A percentile compares a stretch with the other conserved stretches of the same genome.
Conservation (phyloP, 1,140 invertebrate species). For the Phortica variegata region DNA sequence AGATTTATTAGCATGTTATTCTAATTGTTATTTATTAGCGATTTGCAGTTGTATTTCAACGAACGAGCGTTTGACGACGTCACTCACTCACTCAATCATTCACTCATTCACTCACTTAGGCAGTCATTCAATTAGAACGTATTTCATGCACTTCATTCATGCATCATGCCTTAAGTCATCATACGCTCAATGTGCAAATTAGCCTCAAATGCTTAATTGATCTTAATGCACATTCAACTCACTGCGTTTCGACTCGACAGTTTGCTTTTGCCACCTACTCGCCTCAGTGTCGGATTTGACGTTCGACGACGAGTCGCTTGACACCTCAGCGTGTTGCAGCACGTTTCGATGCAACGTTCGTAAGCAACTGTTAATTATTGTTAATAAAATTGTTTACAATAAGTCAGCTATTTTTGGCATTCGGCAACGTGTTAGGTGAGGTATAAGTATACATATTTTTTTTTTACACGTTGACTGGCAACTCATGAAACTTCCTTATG, state of each 20-base stretch:
- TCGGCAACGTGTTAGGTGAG: conserved; percentile 2
- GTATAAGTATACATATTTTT: too few species aligned
- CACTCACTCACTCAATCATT: conserved; percentile 25
- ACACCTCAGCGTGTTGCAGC: conserved; percentile 3
- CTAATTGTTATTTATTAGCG: conserved; percentile 48
- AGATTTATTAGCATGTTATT: conserved; percentile 49
- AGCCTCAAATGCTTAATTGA: conserved; percentile 44
- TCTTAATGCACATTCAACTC: conserved; percentile 15
- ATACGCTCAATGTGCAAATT: conserved; percentile 47
- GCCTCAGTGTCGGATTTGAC: conserved; percentile 3
- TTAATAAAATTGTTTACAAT: conserved; percentile 40
- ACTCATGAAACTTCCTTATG: too few species aligned
- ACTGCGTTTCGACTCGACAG: conserved; percentile 13
- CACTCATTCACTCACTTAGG: conserved; percentile 21
- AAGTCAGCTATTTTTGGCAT: conserved; percentile 6
- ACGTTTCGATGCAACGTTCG: conserved; percentile 1
- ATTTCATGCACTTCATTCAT: too few species aligned
- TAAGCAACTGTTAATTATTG: conserved; percentile 30
- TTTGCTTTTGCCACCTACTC: conserved; percentile 19
- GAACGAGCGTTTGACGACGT: conserved; percentile 17
- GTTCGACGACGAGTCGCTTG: conserved; percentile 9
- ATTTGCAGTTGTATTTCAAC: conserved; percentile 13
- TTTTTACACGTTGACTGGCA: too few species aligned
- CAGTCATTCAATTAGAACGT: conserved; percentile 29
- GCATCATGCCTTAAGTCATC: too few species aligned